A percentile compares a stretch with the other conserved stretches of the same genome.
Conservation (phyloP, 1,140 invertebrate species). For the Nasonia longicornis region DNA sequence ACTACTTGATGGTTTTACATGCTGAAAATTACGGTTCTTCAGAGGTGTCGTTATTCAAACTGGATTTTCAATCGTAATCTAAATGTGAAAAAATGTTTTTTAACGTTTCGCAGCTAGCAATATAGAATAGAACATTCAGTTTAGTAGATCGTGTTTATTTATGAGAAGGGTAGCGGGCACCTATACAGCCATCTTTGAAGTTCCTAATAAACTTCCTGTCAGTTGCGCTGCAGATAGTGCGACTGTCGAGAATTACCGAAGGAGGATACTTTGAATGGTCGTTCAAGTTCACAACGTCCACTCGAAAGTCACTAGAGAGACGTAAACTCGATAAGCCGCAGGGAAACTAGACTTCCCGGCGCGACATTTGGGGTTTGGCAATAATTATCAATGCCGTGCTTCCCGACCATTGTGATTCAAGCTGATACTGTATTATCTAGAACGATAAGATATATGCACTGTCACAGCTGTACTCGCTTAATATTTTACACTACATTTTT, state of each 20-base stretch:
- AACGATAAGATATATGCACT: too few relatives aligned
- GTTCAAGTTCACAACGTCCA: constrained; percentile 10
- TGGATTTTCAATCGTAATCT: too few relatives aligned
- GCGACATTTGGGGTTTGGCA: neutral
- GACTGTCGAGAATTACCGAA: neutral
- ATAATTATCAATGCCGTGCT: neutral
- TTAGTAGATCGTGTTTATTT: neutral
- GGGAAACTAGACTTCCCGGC: neutral
- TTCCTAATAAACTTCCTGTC: neutral
- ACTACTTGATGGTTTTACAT: neutral
- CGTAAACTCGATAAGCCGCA: constrained; percentile 8
- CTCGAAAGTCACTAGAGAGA: constrained; percentile 11
- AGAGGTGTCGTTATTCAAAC: neutral
- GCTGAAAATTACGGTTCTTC: neutral
- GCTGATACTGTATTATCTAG: too few relatives aligned
- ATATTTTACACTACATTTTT: too few relatives aligned
- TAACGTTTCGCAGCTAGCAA: neutral
- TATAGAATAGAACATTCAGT: neutral
- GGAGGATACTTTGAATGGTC: constrained; percentile 13
- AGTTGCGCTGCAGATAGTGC: neutral
- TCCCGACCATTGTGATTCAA: too few relatives aligned
- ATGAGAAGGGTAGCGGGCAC: neutral
- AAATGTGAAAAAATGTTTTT: neutral
- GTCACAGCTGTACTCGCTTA: too few relatives aligned
- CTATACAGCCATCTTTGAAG: neutral